A percentile compares a stretch with the other conserved stretches of the same genome.
phyloP scores from a whole-genome alignment of 2,113 vertebrate species.

The Halichoerus grypus region DNA sequence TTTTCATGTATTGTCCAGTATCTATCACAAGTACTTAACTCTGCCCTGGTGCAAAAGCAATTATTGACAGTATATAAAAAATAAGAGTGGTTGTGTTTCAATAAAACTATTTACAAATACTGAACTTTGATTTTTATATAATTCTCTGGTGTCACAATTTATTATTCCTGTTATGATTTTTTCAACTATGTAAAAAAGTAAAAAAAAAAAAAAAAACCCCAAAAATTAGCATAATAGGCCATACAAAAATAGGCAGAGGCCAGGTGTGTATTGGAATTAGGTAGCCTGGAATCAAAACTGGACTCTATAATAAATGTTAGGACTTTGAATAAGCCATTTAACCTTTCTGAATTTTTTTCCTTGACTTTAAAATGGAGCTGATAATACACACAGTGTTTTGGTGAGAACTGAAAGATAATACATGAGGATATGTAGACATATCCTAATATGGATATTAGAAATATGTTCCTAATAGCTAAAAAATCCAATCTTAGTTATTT shows the following conservation, averaged over 20 bases:
- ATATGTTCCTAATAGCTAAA: background rate
- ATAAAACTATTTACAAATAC: background rate
- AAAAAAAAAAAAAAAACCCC: no score
- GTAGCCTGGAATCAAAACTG: background rate
- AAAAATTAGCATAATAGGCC: background rate
- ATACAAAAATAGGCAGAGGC: background rate
- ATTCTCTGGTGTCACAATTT: background rate
- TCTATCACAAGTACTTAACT: background rate
- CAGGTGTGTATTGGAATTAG: background rate
- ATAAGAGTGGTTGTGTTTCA: background rate
- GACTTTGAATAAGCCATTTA: background rate
- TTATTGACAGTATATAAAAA: background rate
- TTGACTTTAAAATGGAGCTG: conserved; percentile 19
- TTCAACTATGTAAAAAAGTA: background rate
- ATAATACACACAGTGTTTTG: background rate
- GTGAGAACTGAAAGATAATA: background rate
- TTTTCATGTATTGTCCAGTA: background rate
- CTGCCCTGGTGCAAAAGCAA: background rate
- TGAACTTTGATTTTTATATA: background rate
- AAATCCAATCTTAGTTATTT: conserved; percentile 7
- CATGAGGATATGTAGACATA: background rate
- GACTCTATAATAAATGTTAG: background rate
- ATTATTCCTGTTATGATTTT: background rate
- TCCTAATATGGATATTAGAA: background rate
- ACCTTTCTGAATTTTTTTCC: background rate